Evolutionary conservation across 2,797 vertebrate genomes (phyloP).

Genomic region (Myotis findleyi): DNA sequence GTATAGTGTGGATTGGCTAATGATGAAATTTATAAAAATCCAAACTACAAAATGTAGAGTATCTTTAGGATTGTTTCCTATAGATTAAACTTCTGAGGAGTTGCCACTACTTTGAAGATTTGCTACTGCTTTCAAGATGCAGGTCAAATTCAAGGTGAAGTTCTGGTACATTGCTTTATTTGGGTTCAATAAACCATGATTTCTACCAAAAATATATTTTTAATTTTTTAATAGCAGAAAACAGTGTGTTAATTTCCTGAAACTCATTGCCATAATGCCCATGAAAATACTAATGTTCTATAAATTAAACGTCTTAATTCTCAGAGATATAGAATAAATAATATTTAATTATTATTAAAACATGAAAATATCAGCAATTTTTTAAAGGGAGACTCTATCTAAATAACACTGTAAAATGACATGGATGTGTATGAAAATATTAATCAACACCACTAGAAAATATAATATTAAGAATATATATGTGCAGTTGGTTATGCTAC

Average conservation of each 20-base stretch:
- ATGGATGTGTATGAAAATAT: background rate
- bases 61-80: background rate
- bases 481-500: background rate
- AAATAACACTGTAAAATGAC: background rate
- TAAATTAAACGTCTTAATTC: constrained; percentile 30
- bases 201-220: background rate
- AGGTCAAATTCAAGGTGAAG: background rate
- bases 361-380: background rate
- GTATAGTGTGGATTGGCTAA: background rate
- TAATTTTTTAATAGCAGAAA: constrained; percentile 17
- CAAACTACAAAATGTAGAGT: background rate
- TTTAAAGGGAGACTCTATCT: background rate
- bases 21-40: constrained; percentile 10
- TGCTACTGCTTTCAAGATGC: constrained; percentile 6
- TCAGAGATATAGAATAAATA: background rate
- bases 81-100: background rate
- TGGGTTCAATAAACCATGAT: background rate
- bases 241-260: background rate
- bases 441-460: constrained; percentile 18
- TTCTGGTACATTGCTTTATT: background rate
- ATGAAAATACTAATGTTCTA: background rate
- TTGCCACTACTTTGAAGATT: constrained; percentile 33
- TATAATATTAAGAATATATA: background rate
- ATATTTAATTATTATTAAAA: background rate
- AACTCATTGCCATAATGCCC: background rate